Base-by-base conservation (phyloP, 2,888 invertebrate species). In the Slavum lentiscoides region DNA sequence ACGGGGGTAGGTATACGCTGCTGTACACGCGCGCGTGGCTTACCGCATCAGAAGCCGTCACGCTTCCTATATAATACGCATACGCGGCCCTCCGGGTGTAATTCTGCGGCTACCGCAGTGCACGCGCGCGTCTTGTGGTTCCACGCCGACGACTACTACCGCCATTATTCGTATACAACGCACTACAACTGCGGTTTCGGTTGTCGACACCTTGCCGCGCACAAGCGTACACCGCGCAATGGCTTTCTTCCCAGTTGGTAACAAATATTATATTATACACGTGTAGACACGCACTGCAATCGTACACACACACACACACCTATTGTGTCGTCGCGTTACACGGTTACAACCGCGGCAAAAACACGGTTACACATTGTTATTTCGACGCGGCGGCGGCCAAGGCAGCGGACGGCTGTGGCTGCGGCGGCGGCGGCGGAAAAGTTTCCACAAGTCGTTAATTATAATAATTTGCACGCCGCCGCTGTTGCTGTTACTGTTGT, bases 381-480 rank as follows among this genome's bases (percentile, higher is more conserved):
- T 68, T 55, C 55, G 55, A 7, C 11, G n/a, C n/a, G 67, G 43
- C 67, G 30, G 30, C 30, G 30, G 30, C 30, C 19, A 43, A 17
- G 67, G n/a, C 67, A n/a, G 13, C 67, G 68, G n/a, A 30, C 53
- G n/a, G 49, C 68, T 21, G 49, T 49, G 15, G 62, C 62, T 39
- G 62, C 70, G 70, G 39, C 19, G 69, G 49, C 61, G 68, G 62
- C 62, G 58, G 62, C 7, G 61, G 37, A 72, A 80, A 80, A 80
- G 72, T 72, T 80, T 80, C 72, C 64, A 80, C 80, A 80, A 80
- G 80, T 80, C 80, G 80, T 80, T 80, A 80, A 80, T 80, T 80
- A 80, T 80, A 80, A 80, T 80, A 80, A 80, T 80, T 80, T 80
- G 80, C 80, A 72, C 80, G 70, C 70, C 70, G 80, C 75, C n/a